Conservation (phyloP, 1,140 invertebrate species). For the Euschistus heros region DNA sequence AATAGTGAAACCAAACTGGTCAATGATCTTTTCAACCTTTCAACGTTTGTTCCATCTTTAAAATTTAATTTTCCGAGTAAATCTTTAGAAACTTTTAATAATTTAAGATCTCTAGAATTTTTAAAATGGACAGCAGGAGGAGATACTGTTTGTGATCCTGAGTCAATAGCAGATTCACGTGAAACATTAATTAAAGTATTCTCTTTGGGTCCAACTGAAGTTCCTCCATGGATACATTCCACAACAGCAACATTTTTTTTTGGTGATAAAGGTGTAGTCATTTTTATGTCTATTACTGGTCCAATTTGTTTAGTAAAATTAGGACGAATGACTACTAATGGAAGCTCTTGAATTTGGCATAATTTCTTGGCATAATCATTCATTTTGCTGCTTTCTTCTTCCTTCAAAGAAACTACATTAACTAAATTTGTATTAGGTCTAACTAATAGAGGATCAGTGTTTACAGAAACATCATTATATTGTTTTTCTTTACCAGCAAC, state of each 20-base stretch:
- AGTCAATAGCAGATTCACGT: too few relatives aligned
- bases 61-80: background rate
- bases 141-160: too few relatives aligned
- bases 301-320: constrained; percentile 18
- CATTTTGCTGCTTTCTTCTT: background rate
- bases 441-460: background rate
- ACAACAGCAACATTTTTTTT: constrained; percentile 15
- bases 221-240: constrained; percentile 12
- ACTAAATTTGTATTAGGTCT: background rate
- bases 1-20: background rate
- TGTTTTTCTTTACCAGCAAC: background rate
- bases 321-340: constrained; percentile 15
- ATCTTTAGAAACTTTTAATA: background rate
- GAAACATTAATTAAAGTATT: background rate
- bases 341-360: constrained; percentile 17
- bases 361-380: background rate
- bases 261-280: background rate
- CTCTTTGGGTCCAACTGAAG: background rate
- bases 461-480: constrained; percentile 5
- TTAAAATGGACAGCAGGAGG: background rate
- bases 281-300: constrained; percentile 11
- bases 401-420: background rate
- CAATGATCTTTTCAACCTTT: background rate
- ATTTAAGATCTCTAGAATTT: background rate
- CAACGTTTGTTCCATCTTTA: background rate